Evolutionary conservation across 2,888 invertebrate species (phyloP), one percentile per base, ranked within the genome.

Genomic region (Papilio gigon): DNA sequence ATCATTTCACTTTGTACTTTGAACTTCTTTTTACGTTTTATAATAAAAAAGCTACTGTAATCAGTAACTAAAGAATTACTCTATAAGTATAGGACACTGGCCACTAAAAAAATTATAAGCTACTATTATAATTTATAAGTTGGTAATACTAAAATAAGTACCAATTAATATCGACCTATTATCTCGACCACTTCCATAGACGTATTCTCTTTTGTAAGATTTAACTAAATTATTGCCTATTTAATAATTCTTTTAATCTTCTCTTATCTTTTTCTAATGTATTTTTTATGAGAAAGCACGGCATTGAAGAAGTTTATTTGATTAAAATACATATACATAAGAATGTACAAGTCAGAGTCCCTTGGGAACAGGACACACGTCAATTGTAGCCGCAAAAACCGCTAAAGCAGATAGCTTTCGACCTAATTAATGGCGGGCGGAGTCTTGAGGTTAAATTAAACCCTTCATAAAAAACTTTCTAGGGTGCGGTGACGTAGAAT

Each of bases 381-480:
- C 87, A 85, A 85, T 86, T 80, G 83, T 80, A 81, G 73, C 81
- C 81, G 72, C 87, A 87, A 89, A 87, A 88, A 86, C 87, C 84
- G 75, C 81, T 74, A 79, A 77, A 80, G 79, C 80, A 81, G 80
- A 76, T 78, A 75, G 79, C 79, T 81, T 77, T 77, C 81, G 82
- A 84, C 82, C 85, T 88, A 90, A 89, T 89, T 88, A 89, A 89
- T 89, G 86, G 79, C 77, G 75, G 76, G 74, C 77, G 76, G 80
- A 79, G 84, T 74, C 82, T 78, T 70, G 80, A 81, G 85, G 81
- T 63, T 81, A 84, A 83, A 89, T 89, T 87, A 87, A 86, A 84
- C 84, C 85, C 75, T 81, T 82, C 84, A 86, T 88, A 87, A 88
- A n/a, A 90, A 90, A 63, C 88, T 88, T 88, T 86, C 85, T 81